Conservation (phyloP, 1,140 invertebrate genomes). For the Halesus radiatus region DNA sequence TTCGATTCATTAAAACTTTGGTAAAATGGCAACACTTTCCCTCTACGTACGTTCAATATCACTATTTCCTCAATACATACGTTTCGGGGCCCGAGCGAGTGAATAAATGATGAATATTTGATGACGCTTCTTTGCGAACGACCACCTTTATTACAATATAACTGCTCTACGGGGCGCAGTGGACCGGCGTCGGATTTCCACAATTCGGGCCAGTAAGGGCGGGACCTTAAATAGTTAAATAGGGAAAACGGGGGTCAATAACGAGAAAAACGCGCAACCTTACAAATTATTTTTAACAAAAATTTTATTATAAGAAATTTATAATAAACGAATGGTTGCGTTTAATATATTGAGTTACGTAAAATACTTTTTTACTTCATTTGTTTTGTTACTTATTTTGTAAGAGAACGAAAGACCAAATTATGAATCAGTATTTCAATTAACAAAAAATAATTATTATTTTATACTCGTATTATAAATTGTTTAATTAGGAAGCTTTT, state of each 20-base stretch:
- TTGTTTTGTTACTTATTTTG: too few relatives aligned
- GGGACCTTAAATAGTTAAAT: slow-evolving; percentile 25
- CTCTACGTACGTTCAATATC: not conserved
- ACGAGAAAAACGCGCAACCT: not conserved
- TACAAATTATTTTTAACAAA: too few relatives aligned
- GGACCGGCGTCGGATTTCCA: slow-evolving; percentile 7
- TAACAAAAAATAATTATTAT: too few relatives aligned
- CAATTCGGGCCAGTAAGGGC: not conserved
- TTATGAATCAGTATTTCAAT: too few relatives aligned
- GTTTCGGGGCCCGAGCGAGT: not conserved
- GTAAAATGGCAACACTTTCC: not conserved
- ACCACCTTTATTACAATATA: slow-evolving; percentile 33
- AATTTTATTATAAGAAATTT: too few relatives aligned
- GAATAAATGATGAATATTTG: slow-evolving; percentile 41
- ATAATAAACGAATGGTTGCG: too few relatives aligned
- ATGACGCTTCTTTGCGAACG: slow-evolving; percentile 32
- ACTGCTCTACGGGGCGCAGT: slow-evolving; percentile 31
- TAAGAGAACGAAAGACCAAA: too few relatives aligned
- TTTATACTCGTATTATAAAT: too few relatives aligned
- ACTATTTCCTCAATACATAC: slow-evolving; percentile 4
- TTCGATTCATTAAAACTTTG: too few relatives aligned
- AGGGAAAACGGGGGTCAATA: slow-evolving; percentile 13
- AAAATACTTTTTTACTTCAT: too few relatives aligned
- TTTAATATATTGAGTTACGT: too few relatives aligned
- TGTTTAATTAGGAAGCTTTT: too few relatives aligned